Evolutionary conservation across 2,888 invertebrate species (phyloP).

Genomic region (Liodrosophila aerea): DNA sequence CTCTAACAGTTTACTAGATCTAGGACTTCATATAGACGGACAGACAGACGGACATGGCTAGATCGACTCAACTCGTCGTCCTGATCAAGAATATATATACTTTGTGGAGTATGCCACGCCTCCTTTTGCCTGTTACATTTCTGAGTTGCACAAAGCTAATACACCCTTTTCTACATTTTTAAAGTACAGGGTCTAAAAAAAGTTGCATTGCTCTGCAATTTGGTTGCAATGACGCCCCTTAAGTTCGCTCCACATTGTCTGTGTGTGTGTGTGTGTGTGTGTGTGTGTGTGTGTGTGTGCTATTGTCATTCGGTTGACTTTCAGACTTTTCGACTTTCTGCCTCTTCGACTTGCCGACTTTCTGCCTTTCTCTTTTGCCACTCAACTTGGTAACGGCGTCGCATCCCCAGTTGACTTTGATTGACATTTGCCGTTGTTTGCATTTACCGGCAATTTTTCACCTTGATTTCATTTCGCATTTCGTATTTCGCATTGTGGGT

Average conservation of each 20-base stretch:
- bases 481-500: constrained; percentile 48
- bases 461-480: constrained; percentile 51
- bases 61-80: too few species aligned
- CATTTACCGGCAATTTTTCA: constrained; percentile 62
- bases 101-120: too few species aligned
- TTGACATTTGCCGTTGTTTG: constrained; percentile 69
- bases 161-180: too few species aligned
- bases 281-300: constrained; percentile 14
- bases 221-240: constrained; percentile 27
- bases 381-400: constrained; percentile 46
- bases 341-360: constrained; percentile 21
- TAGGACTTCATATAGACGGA: too few species aligned
- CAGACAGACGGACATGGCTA: too few species aligned
- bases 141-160: background rate
- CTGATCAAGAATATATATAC: too few species aligned
- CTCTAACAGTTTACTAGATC: too few species aligned
- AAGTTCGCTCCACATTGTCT: constrained; percentile 12
- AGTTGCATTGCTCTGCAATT: constrained; percentile 44
- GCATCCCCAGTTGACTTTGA: constrained; percentile 66
- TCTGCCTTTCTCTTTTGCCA: constrained; percentile 68
- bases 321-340: constrained; percentile 11
- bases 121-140: too few species aligned
- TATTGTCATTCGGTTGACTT: constrained; percentile 41
- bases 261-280: constrained; percentile 5
- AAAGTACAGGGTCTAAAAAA: background rate